A percentile compares a stretch with the other conserved stretches of the same genome.
phyloP scores from a whole-genome alignment of 2,888 invertebrate genomes.

The Schrankia costaestrigalis region DNA sequence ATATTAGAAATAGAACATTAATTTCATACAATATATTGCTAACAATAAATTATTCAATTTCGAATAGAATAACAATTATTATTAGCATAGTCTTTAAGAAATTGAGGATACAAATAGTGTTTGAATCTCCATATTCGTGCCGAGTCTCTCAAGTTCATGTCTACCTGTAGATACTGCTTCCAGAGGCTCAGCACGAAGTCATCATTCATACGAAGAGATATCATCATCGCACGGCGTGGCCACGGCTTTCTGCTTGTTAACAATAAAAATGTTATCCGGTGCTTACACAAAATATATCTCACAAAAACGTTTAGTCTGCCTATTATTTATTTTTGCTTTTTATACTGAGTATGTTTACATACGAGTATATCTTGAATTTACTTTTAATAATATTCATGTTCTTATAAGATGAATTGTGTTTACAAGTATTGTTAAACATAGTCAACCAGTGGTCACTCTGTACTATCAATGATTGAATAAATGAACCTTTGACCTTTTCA shows the following conservation, averaged over 20 bases:
- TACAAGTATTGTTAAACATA: no score
- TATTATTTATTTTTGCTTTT: conserved; percentile 41
- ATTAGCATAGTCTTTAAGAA: conserved; percentile 30
- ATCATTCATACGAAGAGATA: conserved; percentile 79
- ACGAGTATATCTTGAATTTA: no score
- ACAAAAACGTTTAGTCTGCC: conserved; percentile 52
- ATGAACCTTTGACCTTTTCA: no score
- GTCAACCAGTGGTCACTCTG: no score
- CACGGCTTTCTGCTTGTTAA: conserved; percentile 74
- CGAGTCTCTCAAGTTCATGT: conserved; percentile 63
- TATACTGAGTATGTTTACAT: conserved; percentile 9
- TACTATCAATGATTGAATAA: no score
- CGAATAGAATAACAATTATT: conserved; percentile 25
- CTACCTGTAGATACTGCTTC: conserved; percentile 63
- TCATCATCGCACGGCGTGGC: conserved; percentile 75
- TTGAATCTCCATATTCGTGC: conserved; percentile 72
- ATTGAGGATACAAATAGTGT: conserved; percentile 24
- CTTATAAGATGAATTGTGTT: no score
- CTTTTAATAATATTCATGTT: no score
- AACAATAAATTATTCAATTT: conserved; percentile 13
- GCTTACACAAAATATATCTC: conserved; percentile 72
- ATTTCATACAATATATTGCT: no score
- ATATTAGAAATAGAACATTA: no score
- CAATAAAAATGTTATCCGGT: conserved; percentile 79
- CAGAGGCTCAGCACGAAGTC: conserved; percentile 77